Evolutionary conservation across 2,113 vertebrate genomes (phyloP), one percentile per base, ranked within the genome.

Genomic region (Equus przewalskii): DNA sequence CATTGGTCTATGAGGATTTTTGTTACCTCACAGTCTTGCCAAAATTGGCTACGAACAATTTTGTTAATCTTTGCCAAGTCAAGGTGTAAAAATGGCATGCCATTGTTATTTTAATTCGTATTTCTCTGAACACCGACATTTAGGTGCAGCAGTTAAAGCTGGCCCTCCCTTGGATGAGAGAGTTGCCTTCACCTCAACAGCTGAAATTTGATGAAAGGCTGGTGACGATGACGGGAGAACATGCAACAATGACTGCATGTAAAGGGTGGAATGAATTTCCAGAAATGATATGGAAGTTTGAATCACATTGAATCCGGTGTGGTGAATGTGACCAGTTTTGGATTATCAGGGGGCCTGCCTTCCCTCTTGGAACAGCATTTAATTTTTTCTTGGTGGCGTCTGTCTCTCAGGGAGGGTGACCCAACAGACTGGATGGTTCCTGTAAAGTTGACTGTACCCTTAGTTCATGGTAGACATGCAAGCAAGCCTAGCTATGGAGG

Each of bases 391-490:
- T 24, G 26, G 49, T 3, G 30, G 46, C 6, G 13, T 21, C 15
- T 1, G 30, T 54, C 49, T 92, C 21, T 56, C 24, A 19, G 10
- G 30, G 60, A 76, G n/a, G 56, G 5, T 1, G 1, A 58, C 0
- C 14, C n/a, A 8, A 46, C 28, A 26, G 44, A 6, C 10, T 22
- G 8, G 6, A 12, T 30, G 13, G 26, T 19, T 75, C 8, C 22
- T 44, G 6, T 1, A 10, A 13, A 60, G 26, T 1, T 14, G 14
- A 64, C 33, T n/a, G 19, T 19, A 15, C 9, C 1, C 13, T n/a
- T 21, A 5, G 22, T 13, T 70, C 60, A 46, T 0, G 10, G 4
- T 0, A 5, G 7, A 7, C 15, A 1, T 2, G 6, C 5, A 1
- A 36, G n/a, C 13, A 60, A n/a, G 30, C n/a, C 56, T n/a, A 16